phyloP scores from a whole-genome alignment of 2,113 vertebrate species.

The Ameiurus melas region DNA sequence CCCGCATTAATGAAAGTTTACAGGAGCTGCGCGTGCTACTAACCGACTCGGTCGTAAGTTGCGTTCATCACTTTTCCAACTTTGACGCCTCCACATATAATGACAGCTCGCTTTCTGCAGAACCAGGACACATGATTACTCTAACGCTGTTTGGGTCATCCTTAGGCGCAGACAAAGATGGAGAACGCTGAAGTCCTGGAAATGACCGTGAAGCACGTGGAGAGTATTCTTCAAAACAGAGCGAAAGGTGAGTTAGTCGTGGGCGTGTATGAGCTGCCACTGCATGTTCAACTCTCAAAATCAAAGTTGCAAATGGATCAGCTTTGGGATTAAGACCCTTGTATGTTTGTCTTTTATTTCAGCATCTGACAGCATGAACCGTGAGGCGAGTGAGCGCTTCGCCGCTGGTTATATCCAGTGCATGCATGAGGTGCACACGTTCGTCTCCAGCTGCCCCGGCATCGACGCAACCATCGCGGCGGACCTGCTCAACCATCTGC shows the following conservation, averaged over 20 bases:
- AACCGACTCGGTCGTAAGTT: conserved; percentile 80
- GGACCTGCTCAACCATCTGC: conserved; percentile 89
- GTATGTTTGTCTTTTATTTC: background rate
- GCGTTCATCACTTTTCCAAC: background rate
- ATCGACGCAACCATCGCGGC: conserved; percentile 84
- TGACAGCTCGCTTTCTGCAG: background rate
- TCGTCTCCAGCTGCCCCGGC: conserved; percentile 87
- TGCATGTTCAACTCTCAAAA: background rate
- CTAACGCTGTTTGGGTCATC: conserved; percentile 24
- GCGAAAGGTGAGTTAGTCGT: conserved; percentile 73
- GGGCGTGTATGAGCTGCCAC: background rate
- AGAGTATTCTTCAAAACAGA: conserved; percentile 80
- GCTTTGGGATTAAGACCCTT: background rate
- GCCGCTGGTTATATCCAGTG: conserved; percentile 95
- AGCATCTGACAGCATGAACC: conserved; percentile 80
- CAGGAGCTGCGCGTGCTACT: conserved; percentile 83
- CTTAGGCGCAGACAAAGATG: conserved; percentile 74
- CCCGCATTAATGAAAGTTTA: conserved; percentile 91
- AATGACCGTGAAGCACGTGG: conserved; percentile 88
- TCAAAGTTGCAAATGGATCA: no score
- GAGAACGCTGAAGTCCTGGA: conserved; percentile 95
- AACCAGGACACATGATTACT: background rate
- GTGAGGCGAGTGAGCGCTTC: conserved; percentile 88
- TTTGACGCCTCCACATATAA: background rate
- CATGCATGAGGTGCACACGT: conserved; percentile 96